Percentiles rank a stretch among this genome's conserved stretches.
Conservation (phyloP, 2,888 invertebrate genomes). For the Pterostichus niger region DNA sequence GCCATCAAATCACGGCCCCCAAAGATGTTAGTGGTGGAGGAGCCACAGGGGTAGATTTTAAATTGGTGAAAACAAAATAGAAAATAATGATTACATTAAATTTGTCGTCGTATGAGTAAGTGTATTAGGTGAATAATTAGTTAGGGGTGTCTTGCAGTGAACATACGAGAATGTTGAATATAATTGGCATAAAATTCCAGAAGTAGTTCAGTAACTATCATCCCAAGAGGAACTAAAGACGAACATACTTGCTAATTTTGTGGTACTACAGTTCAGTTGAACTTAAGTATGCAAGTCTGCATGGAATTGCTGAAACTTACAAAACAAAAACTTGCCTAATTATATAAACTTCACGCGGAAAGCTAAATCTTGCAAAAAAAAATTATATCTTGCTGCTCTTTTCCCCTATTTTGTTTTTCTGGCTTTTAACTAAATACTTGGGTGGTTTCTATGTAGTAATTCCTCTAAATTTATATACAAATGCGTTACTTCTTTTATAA, state of each 20-base stretch:
- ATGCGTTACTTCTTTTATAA: too few relatives aligned
- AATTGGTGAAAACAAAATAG: too few relatives aligned
- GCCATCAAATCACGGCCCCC: too few relatives aligned
- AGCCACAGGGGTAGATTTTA: too few relatives aligned
- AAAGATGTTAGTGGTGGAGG: too few relatives aligned
- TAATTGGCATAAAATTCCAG: slow-evolving; percentile 11
- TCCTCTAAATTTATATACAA: too few relatives aligned
- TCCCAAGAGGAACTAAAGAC: slow-evolving; percentile 12
- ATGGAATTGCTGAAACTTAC: not conserved
- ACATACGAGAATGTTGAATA: slow-evolving; percentile 1
- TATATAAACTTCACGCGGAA: not conserved
- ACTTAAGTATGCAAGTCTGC: not conserved
- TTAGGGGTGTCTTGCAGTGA: not conserved
- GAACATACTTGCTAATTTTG: not conserved
- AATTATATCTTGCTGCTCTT: not conserved
- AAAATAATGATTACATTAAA: slow-evolving; percentile 5
- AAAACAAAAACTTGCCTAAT: not conserved
- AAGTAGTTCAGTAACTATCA: slow-evolving; percentile 11
- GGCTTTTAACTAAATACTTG: too few relatives aligned
- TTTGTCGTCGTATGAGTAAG: not conserved
- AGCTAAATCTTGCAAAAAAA: not conserved
- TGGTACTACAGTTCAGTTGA: too few relatives aligned
- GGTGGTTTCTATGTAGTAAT: too few relatives aligned
- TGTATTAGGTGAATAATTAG: slow-evolving; percentile 5
- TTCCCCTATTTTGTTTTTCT: too few relatives aligned